Evolutionary conservation across 2,888 invertebrate genomes (phyloP).

Genomic region (Escarpia spicata): DNA sequence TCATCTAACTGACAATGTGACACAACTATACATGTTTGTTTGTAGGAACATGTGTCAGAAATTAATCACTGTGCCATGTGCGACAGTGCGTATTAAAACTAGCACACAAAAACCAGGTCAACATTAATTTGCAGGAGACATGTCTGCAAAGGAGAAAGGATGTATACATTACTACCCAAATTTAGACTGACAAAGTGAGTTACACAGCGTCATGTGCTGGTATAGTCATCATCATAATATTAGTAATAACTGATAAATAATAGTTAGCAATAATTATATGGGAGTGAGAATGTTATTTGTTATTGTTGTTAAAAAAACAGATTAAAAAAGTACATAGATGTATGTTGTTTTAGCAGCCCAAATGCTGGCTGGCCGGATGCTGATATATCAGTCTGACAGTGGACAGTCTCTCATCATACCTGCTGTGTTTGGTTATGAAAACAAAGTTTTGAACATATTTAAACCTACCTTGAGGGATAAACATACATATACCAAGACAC

Average conservation of each 20-base stretch:
- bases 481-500: neutral
- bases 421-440: neutral
- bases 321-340: no score
- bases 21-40: neutral
- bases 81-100: neutral
- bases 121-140: neutral
- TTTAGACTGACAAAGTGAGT: neutral
- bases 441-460: neutral
- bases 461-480: neutral
- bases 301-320: no score
- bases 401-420: neutral
- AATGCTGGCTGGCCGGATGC: neutral
- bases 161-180: neutral
- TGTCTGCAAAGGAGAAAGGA: neutral
- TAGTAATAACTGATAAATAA: neutral
- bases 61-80: neutral
- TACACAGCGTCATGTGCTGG: neutral
- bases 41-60: neutral
- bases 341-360: no score
- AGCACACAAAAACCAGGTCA: neutral
- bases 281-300: no score
- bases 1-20: neutral
- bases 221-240: neutral
- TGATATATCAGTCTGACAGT: neutral
- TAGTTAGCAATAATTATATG: no score